These are phyloP conservation scores for Schizotus pectinicornis DNA, from an alignment of 2,888 invertebrate species.

Conservation along the genomic window DNA sequence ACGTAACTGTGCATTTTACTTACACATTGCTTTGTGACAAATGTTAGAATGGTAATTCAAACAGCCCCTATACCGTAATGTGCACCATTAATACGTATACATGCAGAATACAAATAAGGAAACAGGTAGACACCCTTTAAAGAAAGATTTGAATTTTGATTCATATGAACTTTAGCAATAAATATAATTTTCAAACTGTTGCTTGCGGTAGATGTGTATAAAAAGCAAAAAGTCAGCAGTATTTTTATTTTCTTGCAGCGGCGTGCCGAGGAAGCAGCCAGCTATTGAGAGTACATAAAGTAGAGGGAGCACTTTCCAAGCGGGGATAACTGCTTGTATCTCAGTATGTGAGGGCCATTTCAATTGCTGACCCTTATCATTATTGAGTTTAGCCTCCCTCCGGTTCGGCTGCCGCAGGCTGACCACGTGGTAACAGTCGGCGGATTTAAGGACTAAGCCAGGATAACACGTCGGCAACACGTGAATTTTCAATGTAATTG, in stretches of 20 bases:
- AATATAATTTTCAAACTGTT: constrained; percentile 9
- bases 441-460: constrained; percentile 38
- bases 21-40: too few species aligned
- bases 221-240: constrained; percentile 20
- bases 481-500: constrained; percentile 30
- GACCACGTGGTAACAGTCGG: constrained; percentile 39
- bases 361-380: constrained; percentile 53
- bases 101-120: too few species aligned
- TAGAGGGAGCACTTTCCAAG: constrained; percentile 37
- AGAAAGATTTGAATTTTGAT: too few species aligned
- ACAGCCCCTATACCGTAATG: too few species aligned
- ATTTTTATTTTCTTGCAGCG: constrained; percentile 36
- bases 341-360: constrained; percentile 49
- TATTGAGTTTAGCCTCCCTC: constrained; percentile 49
- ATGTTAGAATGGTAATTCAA: too few species aligned
- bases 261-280: constrained; percentile 15
- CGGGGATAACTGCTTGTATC: constrained; percentile 42
- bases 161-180: too few species aligned
- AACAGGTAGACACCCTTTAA: too few species aligned
- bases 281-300: constrained; percentile 40
- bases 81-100: too few species aligned
- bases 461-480: constrained; percentile 37
- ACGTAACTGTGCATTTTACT: too few species aligned
- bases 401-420: constrained; percentile 38
- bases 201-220: constrained; percentile 3